phyloP scores from a whole-genome alignment of 1,140 invertebrate genomes.

The Aphaenogaster floridana region DNA sequence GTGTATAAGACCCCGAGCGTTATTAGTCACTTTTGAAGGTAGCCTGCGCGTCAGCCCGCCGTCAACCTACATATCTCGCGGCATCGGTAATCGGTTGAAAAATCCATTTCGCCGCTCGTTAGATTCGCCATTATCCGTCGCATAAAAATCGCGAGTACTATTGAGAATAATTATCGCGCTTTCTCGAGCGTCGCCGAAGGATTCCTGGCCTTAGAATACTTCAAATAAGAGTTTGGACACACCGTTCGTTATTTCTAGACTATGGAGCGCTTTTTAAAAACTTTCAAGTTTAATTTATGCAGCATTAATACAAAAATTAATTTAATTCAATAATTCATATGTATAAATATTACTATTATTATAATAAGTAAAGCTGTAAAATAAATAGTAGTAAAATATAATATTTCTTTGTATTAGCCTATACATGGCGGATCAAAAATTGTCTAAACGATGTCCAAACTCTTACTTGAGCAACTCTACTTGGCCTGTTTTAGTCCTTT shows the following conservation, averaged over 20 bases:
- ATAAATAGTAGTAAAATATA: not conserved
- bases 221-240: not conserved
- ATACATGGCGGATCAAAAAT: not conserved
- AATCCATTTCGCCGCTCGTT: conserved; percentile 12
- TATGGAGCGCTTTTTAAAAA: not conserved
- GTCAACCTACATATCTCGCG: conserved; percentile 12
- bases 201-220: not conserved
- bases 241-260: not conserved
- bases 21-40: conserved; percentile 31
- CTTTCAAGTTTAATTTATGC: not conserved
- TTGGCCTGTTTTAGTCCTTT: not conserved
- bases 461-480: not conserved
- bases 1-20: not conserved
- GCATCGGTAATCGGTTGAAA: conserved; percentile 13
- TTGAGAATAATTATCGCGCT: not conserved
- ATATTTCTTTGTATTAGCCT: not conserved
- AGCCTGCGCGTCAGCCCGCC: not conserved
- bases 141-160: not conserved
- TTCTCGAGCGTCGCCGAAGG: not conserved
- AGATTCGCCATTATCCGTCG: not conserved
- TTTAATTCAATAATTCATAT: not conserved
- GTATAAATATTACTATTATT: not conserved
- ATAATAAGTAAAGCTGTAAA: not conserved
- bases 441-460: not conserved
- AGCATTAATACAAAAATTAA: not conserved